Evolutionary conservation across 2,113 vertebrate species (phyloP), one percentile per base, ranked within the genome.

Genomic region (Gasterosteus aculeatus): DNA sequence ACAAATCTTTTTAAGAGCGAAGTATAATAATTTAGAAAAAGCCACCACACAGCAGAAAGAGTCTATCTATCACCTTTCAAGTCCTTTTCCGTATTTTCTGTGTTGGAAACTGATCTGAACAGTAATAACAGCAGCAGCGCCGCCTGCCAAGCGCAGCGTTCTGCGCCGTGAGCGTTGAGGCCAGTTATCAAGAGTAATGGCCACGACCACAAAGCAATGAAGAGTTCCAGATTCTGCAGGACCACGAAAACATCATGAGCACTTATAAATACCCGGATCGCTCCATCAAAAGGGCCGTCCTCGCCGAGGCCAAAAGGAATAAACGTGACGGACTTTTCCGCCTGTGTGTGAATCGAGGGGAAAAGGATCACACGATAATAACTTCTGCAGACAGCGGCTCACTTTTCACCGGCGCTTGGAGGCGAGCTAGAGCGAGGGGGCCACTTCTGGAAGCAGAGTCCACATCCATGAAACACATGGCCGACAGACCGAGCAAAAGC

Each of bases 331-430:
- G 88, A 89, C 78, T 90, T 87, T 85, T 87, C 78, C 60, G 14
- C 73, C 81, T 84, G 64, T 86, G 64, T 58, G 63, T 74, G 74
- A 83, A 81, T 56, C 76, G 68, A 74, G 63, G 35, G 69, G 0
- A 5, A 67, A 61, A 62, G 78, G 66, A 88, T 73, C 82, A 60
- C 38, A 42, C 62, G 69, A 62, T 91, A 92, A 94, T 89, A 87
- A 85, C 69, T 90, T 90, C 72, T 88, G 85, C 92, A 92, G 93
- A 85, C 82, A 54, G 75, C 11, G 7, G 78, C 77, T 75, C 49
- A 33, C 53, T 88, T 89, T 85, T 83, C 56, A 69, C 84, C 69
- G 67, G 60, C 39, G 57, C 74, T 82, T 63, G 69, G 51, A 83
- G 74, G 82, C 66, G 46, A 75, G 75, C 62, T 44, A 10, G 57